Base-by-base conservation (phyloP, 1,140 invertebrate species). In the Adelges cooleyi region DNA sequence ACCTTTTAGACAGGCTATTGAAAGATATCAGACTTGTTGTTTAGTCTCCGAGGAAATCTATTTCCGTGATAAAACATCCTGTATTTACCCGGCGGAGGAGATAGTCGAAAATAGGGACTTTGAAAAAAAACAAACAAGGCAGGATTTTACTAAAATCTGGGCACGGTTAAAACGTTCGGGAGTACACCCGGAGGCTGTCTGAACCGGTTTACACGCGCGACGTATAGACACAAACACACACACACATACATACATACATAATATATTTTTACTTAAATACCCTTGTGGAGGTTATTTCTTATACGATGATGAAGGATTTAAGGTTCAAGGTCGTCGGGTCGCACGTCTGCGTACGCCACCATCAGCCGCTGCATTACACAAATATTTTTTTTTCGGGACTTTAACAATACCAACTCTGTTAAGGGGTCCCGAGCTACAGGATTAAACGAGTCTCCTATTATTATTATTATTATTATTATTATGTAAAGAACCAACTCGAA, bases 21-120 rank as follows among this genome's bases (percentile, higher is more conserved):
- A n/a, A 42, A 52, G 50, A 20, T 11, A 18, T 52, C 5, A 17
- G 15, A 62, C 10, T 15, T 17, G 10, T 27, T 62, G 2, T 46
- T 27, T 33, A 59, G 44, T 44, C 25, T 46, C 27, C 27, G 17
- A 48, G 25, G 11, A 48, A 62, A 29, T 48, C 42, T 62, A 62
- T 62, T 62, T 62, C 42, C 42, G 27, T 33, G 27, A 62, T 33
- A 62, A 48, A 33, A 62, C 56, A 62, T 62, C 56, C 56, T 40
- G 56, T 62, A 25, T 62, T 62, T 62, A 62, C 25, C 46, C n/a
- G 1, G 44, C 25, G n/a, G n/a, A n/a, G 25, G 8, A 3, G 40
- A 44, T n/a, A 62, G 42, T 25, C 17, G 56, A 48, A 62, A 62
- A 62, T 62, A 62, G 56, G n/a, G 33, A 29, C 11, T 33, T 33